A percentile compares a stretch with the other conserved stretches of the same genome.
These are phyloP conservation scores for Suricata suricatta DNA, from an alignment of 2,113 vertebrate genomes.

Conservation along the genomic window DNA sequence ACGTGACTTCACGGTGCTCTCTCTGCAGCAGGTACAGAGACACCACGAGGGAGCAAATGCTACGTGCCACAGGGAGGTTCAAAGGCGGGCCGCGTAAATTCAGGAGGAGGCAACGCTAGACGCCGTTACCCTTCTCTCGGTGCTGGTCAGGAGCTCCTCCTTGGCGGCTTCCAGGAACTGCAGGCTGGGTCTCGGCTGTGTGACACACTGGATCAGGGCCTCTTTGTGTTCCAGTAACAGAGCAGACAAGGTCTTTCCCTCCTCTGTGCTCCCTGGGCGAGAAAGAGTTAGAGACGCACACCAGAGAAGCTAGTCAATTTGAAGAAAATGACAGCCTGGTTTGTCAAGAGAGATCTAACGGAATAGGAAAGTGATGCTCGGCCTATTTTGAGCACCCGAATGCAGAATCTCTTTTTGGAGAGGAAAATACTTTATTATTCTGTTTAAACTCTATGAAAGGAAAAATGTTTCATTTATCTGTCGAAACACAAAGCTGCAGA, in stretches of 20 bases:
- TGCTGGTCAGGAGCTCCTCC: constrained; percentile 79
- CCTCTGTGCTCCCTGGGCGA: constrained; percentile 61
- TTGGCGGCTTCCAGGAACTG: constrained; percentile 86
- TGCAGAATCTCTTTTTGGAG: constrained; percentile 75
- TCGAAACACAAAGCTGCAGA: constrained; percentile 84
- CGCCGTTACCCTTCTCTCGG: constrained; percentile 84
- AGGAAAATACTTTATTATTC: constrained; percentile 87
- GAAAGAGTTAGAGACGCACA: constrained; percentile 74
- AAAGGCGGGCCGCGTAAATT: not conserved
- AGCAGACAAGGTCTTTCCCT: constrained; percentile 74
- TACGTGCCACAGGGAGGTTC: not conserved
- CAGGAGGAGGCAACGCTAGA: not conserved
- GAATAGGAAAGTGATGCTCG: constrained; percentile 82
- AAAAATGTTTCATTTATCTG: constrained; percentile 86
- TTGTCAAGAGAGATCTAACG: constrained; percentile 84
- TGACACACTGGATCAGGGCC: constrained; percentile 83
- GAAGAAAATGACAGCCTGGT: constrained; percentile 82
- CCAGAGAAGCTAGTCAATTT: constrained; percentile 80
- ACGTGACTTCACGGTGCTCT: not conserved
- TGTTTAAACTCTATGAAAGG: constrained; percentile 87
- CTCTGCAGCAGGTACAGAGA: not conserved
- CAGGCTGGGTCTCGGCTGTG: constrained; percentile 82
- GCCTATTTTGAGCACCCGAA: constrained; percentile 78
- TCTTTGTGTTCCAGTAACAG: constrained; percentile 79
- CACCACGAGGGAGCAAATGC: not conserved